These are phyloP conservation scores for Drosophila maculinotata DNA, from an alignment of 2,888 invertebrate genomes.

Conservation along the genomic window DNA sequence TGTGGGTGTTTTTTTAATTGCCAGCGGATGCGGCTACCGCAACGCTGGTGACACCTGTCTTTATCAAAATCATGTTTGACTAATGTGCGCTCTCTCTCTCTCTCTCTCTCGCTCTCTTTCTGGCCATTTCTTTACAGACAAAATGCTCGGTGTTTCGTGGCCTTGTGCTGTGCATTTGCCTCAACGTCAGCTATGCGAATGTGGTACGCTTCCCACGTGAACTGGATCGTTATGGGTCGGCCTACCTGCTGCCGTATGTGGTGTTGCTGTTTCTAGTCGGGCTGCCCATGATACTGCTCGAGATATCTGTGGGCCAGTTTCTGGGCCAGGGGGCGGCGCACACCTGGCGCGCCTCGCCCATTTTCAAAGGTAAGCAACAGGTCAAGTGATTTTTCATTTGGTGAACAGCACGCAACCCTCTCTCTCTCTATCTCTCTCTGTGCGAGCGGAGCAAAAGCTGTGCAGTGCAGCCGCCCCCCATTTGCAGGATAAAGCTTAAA, in stretches of 20 bases:
- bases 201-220: slow-evolving; percentile 85
- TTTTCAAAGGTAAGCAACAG: slow-evolving; percentile 84
- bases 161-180: slow-evolving; percentile 84
- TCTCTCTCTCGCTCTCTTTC: not conserved
- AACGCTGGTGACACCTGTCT: slow-evolving; percentile 21
- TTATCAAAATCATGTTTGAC: slow-evolving; percentile 7
- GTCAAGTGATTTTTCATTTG: not conserved
- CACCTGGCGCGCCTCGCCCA: slow-evolving; percentile 85
- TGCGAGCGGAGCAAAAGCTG: slow-evolving; percentile 41
- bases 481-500: slow-evolving; percentile 46
- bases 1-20: slow-evolving; percentile 46
- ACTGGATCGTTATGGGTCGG: slow-evolving; percentile 84
- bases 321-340: slow-evolving; percentile 85
- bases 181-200: slow-evolving; percentile 85
- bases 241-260: slow-evolving; percentile 84
- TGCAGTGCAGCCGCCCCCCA: slow-evolving; percentile 41
- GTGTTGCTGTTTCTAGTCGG: slow-evolving; percentile 85
- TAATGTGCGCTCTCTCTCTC: slow-evolving; percentile 28
- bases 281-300: slow-evolving; percentile 84
- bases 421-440: slow-evolving; percentile 1
- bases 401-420: slow-evolving; percentile 32
- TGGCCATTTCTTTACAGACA: slow-evolving; percentile 74
- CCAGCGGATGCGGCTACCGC: slow-evolving; percentile 37
- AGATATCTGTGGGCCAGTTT: slow-evolving; percentile 85
- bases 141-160: slow-evolving; percentile 85